A percentile compares a stretch with the other conserved stretches of the same genome.
Conservation (phyloP, 2,113 vertebrate species). For the Xiphophorus couchianus region DNA sequence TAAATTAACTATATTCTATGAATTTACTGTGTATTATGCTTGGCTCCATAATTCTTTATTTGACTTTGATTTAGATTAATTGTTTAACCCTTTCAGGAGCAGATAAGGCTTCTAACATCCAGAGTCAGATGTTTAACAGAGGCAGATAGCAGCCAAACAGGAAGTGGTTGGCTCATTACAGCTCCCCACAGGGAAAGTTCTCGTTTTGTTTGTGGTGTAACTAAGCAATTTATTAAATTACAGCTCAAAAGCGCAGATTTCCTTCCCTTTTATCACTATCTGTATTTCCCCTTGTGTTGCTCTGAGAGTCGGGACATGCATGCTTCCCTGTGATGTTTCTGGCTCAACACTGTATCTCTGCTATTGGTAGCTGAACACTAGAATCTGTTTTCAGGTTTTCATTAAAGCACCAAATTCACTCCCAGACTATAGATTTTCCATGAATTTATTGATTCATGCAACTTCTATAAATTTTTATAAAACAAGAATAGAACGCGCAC, state of each 20-base stretch:
- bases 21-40: neutral
- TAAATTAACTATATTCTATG: neutral
- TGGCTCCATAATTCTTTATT: neutral
- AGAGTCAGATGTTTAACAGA: slow-evolving; percentile 10
- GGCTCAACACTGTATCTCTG: neutral
- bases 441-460: no score
- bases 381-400: no score
- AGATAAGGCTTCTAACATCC: slow-evolving; percentile 11
- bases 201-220: slow-evolving; percentile 28
- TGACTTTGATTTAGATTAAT: neutral
- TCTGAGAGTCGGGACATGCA: neutral
- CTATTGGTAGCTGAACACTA: no score
- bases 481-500: no score
- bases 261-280: neutral
- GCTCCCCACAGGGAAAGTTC: slow-evolving; percentile 17
- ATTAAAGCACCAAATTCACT: no score
- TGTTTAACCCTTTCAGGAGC: neutral
- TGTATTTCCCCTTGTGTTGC: neutral
- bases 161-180: slow-evolving; percentile 32
- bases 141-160: slow-evolving; percentile 40
- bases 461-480: no score
- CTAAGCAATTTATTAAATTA: slow-evolving; percentile 37
- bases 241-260: slow-evolving; percentile 13
- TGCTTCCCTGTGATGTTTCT: slow-evolving; percentile 1
- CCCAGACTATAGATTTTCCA: no score